phyloP scores from a whole-genome alignment of 2,888 invertebrate species.

The Tipula vernalis region DNA sequence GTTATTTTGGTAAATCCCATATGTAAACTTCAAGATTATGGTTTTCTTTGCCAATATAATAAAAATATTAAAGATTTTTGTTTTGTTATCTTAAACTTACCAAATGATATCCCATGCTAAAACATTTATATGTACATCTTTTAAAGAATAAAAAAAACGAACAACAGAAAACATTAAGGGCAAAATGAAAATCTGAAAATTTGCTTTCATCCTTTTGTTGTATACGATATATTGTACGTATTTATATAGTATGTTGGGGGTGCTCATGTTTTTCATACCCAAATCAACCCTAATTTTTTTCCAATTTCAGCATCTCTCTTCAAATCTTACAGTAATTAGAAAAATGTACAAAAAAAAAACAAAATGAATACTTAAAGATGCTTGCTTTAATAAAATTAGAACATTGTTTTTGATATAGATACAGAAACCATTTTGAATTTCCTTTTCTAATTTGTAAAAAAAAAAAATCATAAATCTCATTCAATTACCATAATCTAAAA shows the following conservation, averaged over 20 bases:
- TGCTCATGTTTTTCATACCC: not conserved
- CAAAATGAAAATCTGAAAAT: not conserved
- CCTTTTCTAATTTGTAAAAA: not conserved
- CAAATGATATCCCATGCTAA: not conserved
- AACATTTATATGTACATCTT: not conserved
- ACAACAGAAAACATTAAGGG: not conserved
- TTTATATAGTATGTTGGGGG: not conserved
- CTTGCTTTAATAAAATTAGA: not conserved
- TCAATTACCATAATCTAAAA: not conserved
- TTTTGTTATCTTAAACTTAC: not conserved
- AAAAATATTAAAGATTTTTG: not conserved
- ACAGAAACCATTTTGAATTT: not conserved
- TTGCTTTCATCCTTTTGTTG: not conserved
- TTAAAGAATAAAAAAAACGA: not conserved
- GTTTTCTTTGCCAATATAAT: not conserved
- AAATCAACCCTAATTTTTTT: not conserved
- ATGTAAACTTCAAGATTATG: not conserved
- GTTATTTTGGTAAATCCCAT: not conserved
- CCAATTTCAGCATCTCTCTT: not conserved
- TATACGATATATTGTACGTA: not conserved
- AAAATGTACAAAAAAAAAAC: not conserved
- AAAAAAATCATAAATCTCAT: not conserved
- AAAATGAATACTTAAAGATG: not conserved
- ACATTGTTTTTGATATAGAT: not conserved
- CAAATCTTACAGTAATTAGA: not conserved